Evolutionary conservation across 2,797 vertebrate species (phyloP).

Genomic region (Champsocephalus esox): DNA sequence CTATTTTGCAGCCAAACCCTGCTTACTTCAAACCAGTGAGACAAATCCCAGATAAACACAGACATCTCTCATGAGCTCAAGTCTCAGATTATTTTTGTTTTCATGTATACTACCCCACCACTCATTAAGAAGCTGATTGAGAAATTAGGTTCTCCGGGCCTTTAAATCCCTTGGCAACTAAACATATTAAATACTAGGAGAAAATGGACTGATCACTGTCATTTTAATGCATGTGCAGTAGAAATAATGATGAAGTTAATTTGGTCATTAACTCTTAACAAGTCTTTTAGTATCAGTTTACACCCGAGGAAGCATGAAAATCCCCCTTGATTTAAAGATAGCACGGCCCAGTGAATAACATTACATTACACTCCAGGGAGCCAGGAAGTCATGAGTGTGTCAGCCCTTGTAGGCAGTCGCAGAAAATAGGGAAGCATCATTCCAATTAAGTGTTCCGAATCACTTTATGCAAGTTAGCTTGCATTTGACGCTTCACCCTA

Average conservation of each 20-base stretch:
- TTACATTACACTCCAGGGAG: slow-evolving; percentile 45
- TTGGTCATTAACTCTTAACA: slow-evolving; percentile 56
- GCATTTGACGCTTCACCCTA: slow-evolving; percentile 50
- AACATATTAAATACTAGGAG: not conserved
- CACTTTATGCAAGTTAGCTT: slow-evolving; percentile 50
- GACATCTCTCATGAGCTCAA: not conserved
- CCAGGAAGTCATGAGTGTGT: slow-evolving; percentile 43
- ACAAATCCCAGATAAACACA: not conserved
- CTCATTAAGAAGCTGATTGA: not conserved
- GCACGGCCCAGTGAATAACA: slow-evolving; percentile 44
- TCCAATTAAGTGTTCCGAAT: slow-evolving; percentile 50
- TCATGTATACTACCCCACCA: not conserved
- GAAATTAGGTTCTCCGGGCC: not conserved
- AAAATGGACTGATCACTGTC: slow-evolving; percentile 13
- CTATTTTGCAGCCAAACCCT: not conserved
- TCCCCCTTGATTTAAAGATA: slow-evolving; percentile 32
- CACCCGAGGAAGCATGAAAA: slow-evolving; percentile 44
- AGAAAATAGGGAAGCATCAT: slow-evolving; percentile 30
- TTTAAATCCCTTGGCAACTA: not conserved
- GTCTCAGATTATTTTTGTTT: not conserved
- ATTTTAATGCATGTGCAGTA: slow-evolving; percentile 11
- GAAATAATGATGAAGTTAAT: slow-evolving; percentile 31
- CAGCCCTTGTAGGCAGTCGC: slow-evolving; percentile 15
- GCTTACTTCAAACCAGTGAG: not conserved
- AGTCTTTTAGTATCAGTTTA: slow-evolving; percentile 60